Percentiles rank a stretch among this genome's conserved stretches.
Evolutionary conservation across 2,888 invertebrate species (phyloP).

Genomic region (Drosophila flavopinicola): DNA sequence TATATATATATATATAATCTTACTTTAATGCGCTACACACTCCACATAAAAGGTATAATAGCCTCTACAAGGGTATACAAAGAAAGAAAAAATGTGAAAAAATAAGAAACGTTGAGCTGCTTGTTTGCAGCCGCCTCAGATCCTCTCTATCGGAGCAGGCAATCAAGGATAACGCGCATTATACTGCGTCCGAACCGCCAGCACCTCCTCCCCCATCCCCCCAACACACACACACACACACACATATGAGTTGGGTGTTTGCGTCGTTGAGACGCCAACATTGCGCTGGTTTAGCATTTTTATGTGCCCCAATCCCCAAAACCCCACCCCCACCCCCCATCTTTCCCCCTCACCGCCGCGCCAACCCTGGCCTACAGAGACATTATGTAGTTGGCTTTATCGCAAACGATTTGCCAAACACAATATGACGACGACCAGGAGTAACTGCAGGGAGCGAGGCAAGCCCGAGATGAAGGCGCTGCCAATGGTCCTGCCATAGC

Average conservation of each 20-base stretch:
- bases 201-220: background rate
- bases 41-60: too few relatives aligned
- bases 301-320: constrained; percentile 43
- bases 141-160: constrained; percentile 67
- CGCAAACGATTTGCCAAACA: constrained; percentile 79
- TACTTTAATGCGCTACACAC: too few relatives aligned
- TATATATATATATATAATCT: too few relatives aligned
- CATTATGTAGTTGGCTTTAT: constrained; percentile 79
- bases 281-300: constrained; percentile 77
- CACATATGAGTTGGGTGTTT: constrained; percentile 39
- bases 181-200: constrained; percentile 38
- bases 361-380: constrained; percentile 60
- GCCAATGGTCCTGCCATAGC: constrained; percentile 40
- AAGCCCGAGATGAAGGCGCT: constrained; percentile 37
- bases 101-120: constrained; percentile 44
- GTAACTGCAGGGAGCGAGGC: constrained; percentile 13
- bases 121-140: constrained; percentile 65
- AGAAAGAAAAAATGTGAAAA: constrained; percentile 13
- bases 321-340: background rate
- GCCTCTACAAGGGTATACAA: too few relatives aligned
- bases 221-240: constrained; percentile 6
- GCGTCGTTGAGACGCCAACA: constrained; percentile 64
- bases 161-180: constrained; percentile 77
- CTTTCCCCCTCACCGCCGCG: constrained; percentile 3
- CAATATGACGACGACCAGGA: constrained; percentile 68